Percentiles rank a stretch among this genome's conserved stretches.
phyloP scores from a whole-genome alignment of 1,140 invertebrate species.

The Himalopsyche phryganea region DNA sequence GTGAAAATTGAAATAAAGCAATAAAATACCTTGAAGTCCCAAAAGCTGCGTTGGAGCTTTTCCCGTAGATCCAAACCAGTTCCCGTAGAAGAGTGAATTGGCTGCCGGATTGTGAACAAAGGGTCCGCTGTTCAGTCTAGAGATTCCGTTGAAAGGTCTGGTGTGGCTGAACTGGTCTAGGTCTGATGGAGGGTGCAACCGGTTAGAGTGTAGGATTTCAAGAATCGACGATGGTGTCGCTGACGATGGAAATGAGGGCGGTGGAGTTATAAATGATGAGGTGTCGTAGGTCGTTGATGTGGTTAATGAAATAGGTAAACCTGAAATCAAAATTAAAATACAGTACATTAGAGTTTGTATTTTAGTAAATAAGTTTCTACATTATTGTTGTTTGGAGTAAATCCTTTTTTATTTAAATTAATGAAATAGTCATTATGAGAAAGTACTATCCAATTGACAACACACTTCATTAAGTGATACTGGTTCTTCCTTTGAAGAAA shows the following conservation, averaged over 20 bases:
- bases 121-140: constrained; percentile 6
- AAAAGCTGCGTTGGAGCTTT: constrained; percentile 23
- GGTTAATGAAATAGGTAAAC: constrained; percentile 4
- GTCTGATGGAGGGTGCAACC: constrained; percentile 15
- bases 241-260: constrained; percentile 10
- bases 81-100: constrained; percentile 27
- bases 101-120: constrained; percentile 11
- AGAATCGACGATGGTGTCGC: constrained; percentile 16
- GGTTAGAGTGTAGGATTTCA: constrained; percentile 25
- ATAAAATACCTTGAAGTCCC: constrained; percentile 32
- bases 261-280: constrained; percentile 14
- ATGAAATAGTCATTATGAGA: too few relatives aligned
- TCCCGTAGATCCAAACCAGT: constrained; percentile 27
- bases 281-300: background rate
- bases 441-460: too few relatives aligned
- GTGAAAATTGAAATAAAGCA: too few relatives aligned
- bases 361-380: too few relatives aligned
- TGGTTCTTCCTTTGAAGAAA: too few relatives aligned
- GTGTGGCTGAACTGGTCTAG: constrained; percentile 21
- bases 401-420: too few relatives aligned
- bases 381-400: too few relatives aligned
- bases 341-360: too few relatives aligned
- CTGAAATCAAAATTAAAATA: constrained; percentile 4
- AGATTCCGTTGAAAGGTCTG: constrained; percentile 14
- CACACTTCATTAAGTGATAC: too few relatives aligned